Conservation (phyloP, 2,113 vertebrate species). For the Callipepla squamata region DNA sequence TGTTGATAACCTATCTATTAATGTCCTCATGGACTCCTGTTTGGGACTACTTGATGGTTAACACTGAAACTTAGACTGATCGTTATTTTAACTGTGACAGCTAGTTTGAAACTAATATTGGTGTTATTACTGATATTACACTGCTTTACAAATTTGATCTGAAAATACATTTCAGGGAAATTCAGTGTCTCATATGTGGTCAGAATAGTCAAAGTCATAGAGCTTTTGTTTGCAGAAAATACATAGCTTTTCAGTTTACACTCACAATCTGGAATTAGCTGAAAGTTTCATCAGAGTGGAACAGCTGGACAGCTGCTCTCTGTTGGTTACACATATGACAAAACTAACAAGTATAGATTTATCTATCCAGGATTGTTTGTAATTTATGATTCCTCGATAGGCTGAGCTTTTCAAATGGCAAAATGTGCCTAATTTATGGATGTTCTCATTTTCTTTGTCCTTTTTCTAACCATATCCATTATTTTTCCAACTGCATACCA, state of each 20-base stretch:
- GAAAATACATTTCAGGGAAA: background rate
- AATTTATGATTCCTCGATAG: background rate
- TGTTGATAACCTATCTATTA: background rate
- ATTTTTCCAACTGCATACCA: background rate
- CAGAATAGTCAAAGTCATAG: background rate
- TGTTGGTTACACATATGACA: background rate
- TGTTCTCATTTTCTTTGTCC: background rate
- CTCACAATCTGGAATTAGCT: background rate
- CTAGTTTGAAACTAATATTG: background rate
- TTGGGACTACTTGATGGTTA: background rate
- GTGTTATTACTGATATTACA: background rate
- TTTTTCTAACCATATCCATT: background rate
- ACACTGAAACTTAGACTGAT: background rate
- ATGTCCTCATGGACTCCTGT: fast-evolving
- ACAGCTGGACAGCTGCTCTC: background rate
- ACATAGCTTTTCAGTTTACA: background rate
- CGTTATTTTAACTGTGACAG: background rate
- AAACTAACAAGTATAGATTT: background rate
- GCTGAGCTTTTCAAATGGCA: background rate
- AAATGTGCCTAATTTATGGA: background rate
- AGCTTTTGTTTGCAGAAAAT: background rate
- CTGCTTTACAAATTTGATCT: background rate
- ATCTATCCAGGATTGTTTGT: background rate
- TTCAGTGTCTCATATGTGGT: background rate
- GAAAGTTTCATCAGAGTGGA: background rate